These are phyloP conservation scores for Calcarius lapponicus DNA, from an alignment of 2,797 vertebrate species.

Conservation along the genomic window DNA sequence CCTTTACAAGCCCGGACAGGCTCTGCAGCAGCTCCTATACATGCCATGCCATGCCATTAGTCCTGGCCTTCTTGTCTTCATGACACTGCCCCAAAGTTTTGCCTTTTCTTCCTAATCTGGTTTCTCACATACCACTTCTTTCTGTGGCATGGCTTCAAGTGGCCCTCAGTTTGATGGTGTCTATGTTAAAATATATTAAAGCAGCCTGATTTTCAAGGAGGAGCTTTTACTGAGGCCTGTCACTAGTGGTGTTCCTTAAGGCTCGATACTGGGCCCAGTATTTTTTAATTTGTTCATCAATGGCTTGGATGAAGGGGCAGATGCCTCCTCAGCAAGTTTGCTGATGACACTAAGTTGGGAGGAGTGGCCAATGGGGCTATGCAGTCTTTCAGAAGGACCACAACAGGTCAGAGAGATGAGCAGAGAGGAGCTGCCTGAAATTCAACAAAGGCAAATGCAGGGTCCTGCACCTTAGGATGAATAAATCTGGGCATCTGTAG, in stretches of 20 bases:
- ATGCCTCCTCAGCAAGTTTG: background rate
- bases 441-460: background rate
- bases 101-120: background rate
- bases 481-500: background rate
- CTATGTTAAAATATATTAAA: background rate
- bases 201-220: background rate
- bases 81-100: background rate
- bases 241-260: background rate
- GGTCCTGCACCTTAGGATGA: background rate
- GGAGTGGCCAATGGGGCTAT: background rate
- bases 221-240: background rate
- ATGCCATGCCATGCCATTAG: accelerated
- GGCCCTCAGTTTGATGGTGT: background rate
- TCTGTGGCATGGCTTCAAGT: background rate
- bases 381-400: background rate
- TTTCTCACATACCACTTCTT: background rate
- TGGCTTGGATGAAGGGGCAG: background rate
- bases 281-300: background rate
- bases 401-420: background rate
- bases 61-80: background rate
- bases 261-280: background rate
- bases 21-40: background rate
- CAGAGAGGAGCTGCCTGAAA: background rate
- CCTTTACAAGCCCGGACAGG: background rate
- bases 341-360: background rate